These are phyloP conservation scores for Copidosoma floridanum DNA, from an alignment of 1,140 invertebrate species.

Conservation along the genomic window DNA sequence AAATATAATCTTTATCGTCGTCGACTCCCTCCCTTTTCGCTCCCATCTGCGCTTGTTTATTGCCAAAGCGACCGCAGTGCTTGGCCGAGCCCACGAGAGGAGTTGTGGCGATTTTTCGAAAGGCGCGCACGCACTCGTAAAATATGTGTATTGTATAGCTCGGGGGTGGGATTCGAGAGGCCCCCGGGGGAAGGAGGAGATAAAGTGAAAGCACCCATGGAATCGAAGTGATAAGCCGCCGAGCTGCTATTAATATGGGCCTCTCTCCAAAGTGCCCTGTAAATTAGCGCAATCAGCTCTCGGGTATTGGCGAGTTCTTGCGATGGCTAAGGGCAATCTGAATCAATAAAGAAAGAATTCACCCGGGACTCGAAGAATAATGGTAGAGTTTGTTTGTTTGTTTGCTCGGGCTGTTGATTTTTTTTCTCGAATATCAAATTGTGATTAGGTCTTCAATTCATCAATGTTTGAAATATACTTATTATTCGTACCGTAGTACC, in stretches of 20 bases:
- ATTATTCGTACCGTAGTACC: no score
- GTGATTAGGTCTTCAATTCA: no score
- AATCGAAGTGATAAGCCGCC: slow-evolving; percentile 8
- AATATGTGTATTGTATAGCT: background rate
- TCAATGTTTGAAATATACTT: no score
- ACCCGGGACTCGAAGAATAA: no score
- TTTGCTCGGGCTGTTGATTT: no score
- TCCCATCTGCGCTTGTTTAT: background rate
- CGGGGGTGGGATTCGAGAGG: background rate
- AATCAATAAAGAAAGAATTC: no score
- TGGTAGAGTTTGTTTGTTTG: no score
- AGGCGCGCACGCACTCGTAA: background rate
- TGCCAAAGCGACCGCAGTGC: background rate
- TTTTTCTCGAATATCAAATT: no score
- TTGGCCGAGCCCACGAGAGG: background rate
- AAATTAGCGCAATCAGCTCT: background rate
- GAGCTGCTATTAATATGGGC: background rate
- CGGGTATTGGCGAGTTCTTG: background rate
- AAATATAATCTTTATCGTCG: slow-evolving; percentile 9
- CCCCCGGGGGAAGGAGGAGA: background rate
- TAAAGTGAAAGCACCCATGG: slow-evolving; percentile 11
- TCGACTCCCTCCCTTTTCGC: background rate
- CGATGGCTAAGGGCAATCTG: no score
- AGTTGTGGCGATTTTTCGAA: slow-evolving; percentile 4
- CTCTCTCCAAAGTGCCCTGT: background rate